Base-by-base conservation (phyloP, 2,888 invertebrate species). In the Nesidiocoris tenuis region DNA sequence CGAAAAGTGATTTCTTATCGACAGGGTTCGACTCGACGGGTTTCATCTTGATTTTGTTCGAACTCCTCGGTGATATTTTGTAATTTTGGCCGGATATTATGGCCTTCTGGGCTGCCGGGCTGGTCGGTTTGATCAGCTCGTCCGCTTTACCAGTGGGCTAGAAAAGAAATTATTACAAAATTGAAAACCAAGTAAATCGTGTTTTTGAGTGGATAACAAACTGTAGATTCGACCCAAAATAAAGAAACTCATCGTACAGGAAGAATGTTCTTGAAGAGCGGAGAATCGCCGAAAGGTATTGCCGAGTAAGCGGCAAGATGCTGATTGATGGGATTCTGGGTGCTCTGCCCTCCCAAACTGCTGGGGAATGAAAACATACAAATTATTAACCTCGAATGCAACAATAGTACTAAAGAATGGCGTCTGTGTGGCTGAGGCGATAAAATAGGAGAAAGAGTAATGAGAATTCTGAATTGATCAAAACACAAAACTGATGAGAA, bases 261-360 rank as follows among this genome's bases (percentile, higher is more conserved):
- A 18, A 85, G 79, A 0, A 94, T 83, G 82, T 93, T 92, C 81
- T 91, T 91, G 83, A 94, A 91, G 0, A 96, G 88, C 0, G 94
- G 91, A 54, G 91, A 91, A 82, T 95, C 94, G 0, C 96, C 95
- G 82, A 94, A 96, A 0, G 96, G 96, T 0, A 92, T 88, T 0
- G 91, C 89, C 0, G 92, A 90, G 57, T 95, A 85, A 0, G 91
- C 87, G 74, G 93, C 83, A 22, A 92, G 90, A 78, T 92, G 91
- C 77, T 83, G 82, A 83, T 90, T 90, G 0, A 90, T 85, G 1
- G 87, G 85, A 55, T 85, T 83, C 61, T 77, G 67, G 12, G 61
- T 61, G 17, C 19, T 72, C 54, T 75, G 63, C 5, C 72, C 72
- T 19, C 77, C 77, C 22, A 74, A 67, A 19, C 55, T 5, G 3